phyloP scores from a whole-genome alignment of 2,797 vertebrate genomes.

The Propithecus deckenii region DNA sequence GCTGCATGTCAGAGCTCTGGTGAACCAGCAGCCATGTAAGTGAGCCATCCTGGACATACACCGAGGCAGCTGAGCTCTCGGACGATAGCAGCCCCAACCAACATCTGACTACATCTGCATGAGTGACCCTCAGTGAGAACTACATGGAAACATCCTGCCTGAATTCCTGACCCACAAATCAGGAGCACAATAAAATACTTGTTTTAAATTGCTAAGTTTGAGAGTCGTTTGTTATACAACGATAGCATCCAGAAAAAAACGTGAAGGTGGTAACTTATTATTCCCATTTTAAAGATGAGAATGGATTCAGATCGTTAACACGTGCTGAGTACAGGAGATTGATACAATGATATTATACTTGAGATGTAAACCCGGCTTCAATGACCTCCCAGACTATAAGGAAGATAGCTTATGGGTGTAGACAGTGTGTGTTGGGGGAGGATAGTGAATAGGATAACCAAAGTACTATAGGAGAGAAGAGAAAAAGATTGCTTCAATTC shows the following conservation, averaged over 20 bases:
- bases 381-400: too few species aligned
- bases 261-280: not conserved
- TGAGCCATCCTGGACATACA: not conserved
- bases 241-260: not conserved
- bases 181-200: not conserved
- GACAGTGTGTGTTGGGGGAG: accelerated
- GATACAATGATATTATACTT: not conserved
- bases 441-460: not conserved
- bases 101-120: not conserved
- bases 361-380: not conserved
- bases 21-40: too few species aligned
- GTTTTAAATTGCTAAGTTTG: not conserved
- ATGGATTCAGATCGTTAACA: not conserved
- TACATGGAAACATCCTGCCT: not conserved
- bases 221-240: not conserved
- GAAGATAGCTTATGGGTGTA: not conserved
- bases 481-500: not conserved
- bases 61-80: not conserved
- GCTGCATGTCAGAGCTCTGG: not conserved
- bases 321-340: not conserved
- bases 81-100: not conserved
- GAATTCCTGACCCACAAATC: not conserved
- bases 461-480: not conserved
- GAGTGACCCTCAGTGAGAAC: not conserved
- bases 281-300: not conserved